Percentiles rank a stretch among this genome's conserved stretches.
Conservation (phyloP, 2,113 vertebrate genomes). For the Paedocypris sp. region DNA sequence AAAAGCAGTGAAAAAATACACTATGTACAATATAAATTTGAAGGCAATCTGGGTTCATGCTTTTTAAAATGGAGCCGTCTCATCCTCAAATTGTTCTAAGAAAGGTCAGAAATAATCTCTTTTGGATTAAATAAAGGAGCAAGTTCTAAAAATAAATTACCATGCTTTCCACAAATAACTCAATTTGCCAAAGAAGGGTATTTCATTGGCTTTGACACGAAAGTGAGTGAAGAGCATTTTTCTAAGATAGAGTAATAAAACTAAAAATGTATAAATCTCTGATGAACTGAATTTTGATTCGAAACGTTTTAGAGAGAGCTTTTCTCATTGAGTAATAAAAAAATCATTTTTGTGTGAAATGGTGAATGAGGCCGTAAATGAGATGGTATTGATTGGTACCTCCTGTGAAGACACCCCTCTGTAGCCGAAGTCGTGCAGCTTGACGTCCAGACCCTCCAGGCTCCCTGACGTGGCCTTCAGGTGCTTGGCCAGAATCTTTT, state of each 20-base stretch:
- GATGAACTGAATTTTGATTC: too few relatives aligned
- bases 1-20: too few relatives aligned
- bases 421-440: constrained; percentile 66
- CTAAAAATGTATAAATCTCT: too few relatives aligned
- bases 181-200: too few relatives aligned
- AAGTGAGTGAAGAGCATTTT: too few relatives aligned
- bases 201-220: too few relatives aligned
- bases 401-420: constrained; percentile 66
- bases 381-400: constrained; percentile 36
- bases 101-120: constrained; percentile 19
- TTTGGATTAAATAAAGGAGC: constrained; percentile 14
- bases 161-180: not conserved
- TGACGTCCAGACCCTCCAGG: constrained; percentile 56
- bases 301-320: too few relatives aligned
- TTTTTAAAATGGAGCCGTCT: not conserved
- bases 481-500: constrained; percentile 64
- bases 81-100: not conserved
- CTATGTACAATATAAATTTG: too few relatives aligned
- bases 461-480: constrained; percentile 58
- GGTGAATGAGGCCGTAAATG: too few relatives aligned
- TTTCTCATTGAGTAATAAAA: too few relatives aligned
- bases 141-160: not conserved
- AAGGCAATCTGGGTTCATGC: not conserved
- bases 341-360: too few relatives aligned
- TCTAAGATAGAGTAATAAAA: too few relatives aligned